Conservation (phyloP, 1,140 invertebrate genomes). For the Stenopsyche tienmushanensis region DNA sequence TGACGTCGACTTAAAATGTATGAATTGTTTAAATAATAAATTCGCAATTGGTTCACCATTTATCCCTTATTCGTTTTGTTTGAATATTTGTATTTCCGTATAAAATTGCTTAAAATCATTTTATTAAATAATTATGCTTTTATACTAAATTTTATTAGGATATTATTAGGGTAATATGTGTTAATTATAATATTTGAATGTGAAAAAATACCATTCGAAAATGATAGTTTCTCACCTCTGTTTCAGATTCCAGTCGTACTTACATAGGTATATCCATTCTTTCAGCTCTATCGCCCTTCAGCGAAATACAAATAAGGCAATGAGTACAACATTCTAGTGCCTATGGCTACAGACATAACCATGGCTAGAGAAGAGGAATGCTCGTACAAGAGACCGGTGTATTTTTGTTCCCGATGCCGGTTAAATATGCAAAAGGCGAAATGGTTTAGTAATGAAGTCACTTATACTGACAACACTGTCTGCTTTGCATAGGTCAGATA, state of each 20-base stretch:
- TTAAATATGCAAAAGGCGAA: conserved; percentile 39
- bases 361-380: not conserved
- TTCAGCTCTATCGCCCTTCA: conserved; percentile 28
- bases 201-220: too few relatives aligned
- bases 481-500: conserved; percentile 18
- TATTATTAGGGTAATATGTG: too few relatives aligned
- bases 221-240: conserved; percentile 16
- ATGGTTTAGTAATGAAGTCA: conserved; percentile 41
- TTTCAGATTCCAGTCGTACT: too few relatives aligned
- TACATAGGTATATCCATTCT: conserved; percentile 1
- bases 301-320: conserved; percentile 22
- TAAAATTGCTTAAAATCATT: too few relatives aligned
- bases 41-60: too few relatives aligned
- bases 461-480: conserved; percentile 33
- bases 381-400: not conserved
- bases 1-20: too few relatives aligned
- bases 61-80: too few relatives aligned
- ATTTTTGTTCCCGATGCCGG: conserved; percentile 33
- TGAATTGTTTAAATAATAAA: too few relatives aligned
- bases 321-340: conserved; percentile 17
- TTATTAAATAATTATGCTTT: too few relatives aligned
- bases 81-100: too few relatives aligned
- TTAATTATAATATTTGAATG: too few relatives aligned
- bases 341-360: conserved; percentile 21
- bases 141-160: too few relatives aligned